A percentile compares a stretch with the other conserved stretches of the same genome.
These are phyloP conservation scores for Scolanthus callimorphus DNA, from an alignment of 92 coral and sea anemone species.

Conservation along the genomic window DNA sequence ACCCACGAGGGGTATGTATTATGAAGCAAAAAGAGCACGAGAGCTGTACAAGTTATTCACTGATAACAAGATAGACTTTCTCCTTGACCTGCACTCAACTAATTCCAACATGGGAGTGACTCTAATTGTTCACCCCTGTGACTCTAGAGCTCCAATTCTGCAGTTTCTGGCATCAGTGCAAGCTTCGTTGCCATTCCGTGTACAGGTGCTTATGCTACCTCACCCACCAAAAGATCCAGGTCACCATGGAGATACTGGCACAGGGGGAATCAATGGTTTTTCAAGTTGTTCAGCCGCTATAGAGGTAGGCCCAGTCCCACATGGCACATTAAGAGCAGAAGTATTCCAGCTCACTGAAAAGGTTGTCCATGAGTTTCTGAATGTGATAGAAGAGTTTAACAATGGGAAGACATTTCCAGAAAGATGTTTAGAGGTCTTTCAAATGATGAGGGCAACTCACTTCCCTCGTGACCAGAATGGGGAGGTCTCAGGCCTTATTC, in stretches of 20 bases:
- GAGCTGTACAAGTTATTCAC: constrained; percentile 38
- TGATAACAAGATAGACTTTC: constrained; percentile 36
- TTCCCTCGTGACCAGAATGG: constrained; percentile 48
- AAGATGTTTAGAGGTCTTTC: constrained; percentile 43
- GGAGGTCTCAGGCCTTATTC: constrained; percentile 12
- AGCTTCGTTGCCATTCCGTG: background rate
- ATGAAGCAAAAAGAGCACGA: constrained; percentile 49
- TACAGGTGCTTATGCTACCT: background rate
- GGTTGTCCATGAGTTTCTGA: constrained; percentile 20
- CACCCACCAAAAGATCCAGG: background rate
- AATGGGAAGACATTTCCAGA: constrained; percentile 25
- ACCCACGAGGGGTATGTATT: background rate
- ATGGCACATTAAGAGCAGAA: constrained; percentile 21
- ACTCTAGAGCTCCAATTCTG: background rate
- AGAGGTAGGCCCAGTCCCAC: constrained; percentile 66
- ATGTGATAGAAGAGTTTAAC: constrained; percentile 48
- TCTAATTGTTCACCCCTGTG: constrained; percentile 18
- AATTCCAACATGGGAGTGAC: constrained; percentile 50
- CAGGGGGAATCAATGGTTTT: constrained; percentile 10
- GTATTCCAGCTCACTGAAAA: constrained; percentile 31
- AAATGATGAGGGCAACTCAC: constrained; percentile 8
- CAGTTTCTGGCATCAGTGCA: background rate
- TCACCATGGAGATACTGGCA: background rate
- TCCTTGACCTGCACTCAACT: constrained; percentile 63
- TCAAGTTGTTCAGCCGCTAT: constrained; percentile 32